Evolutionary conservation across 2,888 invertebrate genomes (phyloP).

Genomic region (Himalopsyche tibetana): DNA sequence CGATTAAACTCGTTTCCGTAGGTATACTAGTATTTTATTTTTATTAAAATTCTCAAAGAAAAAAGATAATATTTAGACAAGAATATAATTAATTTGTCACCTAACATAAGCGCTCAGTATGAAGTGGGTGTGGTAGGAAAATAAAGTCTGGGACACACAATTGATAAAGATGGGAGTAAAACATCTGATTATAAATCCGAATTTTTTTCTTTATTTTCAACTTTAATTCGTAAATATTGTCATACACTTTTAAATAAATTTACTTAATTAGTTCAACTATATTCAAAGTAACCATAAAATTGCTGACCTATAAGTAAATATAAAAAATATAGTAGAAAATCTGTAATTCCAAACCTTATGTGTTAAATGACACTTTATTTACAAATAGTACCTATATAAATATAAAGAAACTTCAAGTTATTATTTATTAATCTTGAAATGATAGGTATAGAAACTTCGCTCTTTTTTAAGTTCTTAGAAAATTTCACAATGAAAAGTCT

Average conservation of each 20-base stretch:
- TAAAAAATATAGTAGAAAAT: conserved; percentile 31
- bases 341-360: conserved; percentile 20
- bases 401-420: neutral
- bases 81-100: too few species aligned
- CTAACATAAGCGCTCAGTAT: too few species aligned
- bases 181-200: conserved; percentile 8
- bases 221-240: conserved; percentile 42
- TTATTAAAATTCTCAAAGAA: too few species aligned
- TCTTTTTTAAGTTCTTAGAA: too few species aligned
- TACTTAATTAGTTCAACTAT: conserved; percentile 1
- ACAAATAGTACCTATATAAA: neutral
- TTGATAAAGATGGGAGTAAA: neutral
- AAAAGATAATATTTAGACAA: too few species aligned
- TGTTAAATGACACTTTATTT: conserved; percentile 22
- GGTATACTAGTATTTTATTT: too few species aligned
- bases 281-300: neutral
- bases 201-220: conserved; percentile 34
- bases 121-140: too few species aligned
- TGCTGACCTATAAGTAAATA: conserved; percentile 25
- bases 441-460: too few species aligned
- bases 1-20: too few species aligned
- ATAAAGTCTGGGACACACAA: too few species aligned
- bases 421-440: too few species aligned
- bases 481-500: too few species aligned
- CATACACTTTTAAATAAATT: conserved; percentile 38